Evolutionary conservation across 2,888 invertebrate genomes (phyloP), one percentile per base, ranked within the genome.

Genomic region (Gordius sp.): DNA sequence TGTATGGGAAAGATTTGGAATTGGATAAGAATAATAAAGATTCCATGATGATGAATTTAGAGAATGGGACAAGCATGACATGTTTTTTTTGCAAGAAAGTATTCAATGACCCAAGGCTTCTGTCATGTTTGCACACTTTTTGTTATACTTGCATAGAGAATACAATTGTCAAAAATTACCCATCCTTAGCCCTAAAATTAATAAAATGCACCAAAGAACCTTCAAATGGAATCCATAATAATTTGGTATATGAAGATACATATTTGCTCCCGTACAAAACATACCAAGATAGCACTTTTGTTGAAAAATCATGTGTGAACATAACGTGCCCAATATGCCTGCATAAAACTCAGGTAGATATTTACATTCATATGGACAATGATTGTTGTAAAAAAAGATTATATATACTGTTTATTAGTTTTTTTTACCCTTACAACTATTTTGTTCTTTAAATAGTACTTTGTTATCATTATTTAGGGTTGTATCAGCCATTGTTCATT

Each of bases 61-160:
- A 13, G 39, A 8, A 33, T 33, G n/a, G 8, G n/a, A 13, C 39
- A 13, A 8, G n/a, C 8, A 33, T 33, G n/a, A 33, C 8, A 33
- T 33, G 39, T 33, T 33, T 33, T n/a, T 33, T 33, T 13, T 33
- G 39, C 39, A 33, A 33, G 8, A 8, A 33, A 33, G n/a, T 13
- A n/a, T 33, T 33, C n/a, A 13, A 8, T 13, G 39, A 78, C 68
- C 87, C 89, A 60, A 78, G 84, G 63, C 79, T 89, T 61, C 76
- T 91, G 66, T 79, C 81, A 64, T 91, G 89, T 72, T 78, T 91
- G 68, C 89, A 91, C 74, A 83, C 83, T 57, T 87, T 85, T 73
- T 91, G 89, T 73, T 82, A 85, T 72, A 76, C 77, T 62, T 91
- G 89, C 71, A 75, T 91, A 33, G 8, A 13, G n/a, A n/a, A n/a